These are phyloP conservation scores for Agriopis aurantiaria DNA, from an alignment of 2,888 invertebrate genomes.

Conservation along the genomic window DNA sequence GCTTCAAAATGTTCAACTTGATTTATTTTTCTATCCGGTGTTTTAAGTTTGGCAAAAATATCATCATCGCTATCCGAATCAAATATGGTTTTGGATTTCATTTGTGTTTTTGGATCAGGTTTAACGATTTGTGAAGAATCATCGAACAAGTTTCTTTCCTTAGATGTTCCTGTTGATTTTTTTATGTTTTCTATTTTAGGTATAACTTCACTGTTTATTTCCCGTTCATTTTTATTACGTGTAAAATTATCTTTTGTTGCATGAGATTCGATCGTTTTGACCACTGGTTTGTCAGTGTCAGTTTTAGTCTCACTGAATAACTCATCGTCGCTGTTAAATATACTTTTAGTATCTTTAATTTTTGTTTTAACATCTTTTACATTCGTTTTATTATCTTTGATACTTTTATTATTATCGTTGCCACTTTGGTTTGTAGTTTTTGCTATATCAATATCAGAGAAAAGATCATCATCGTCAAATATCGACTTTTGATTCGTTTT, in stretches of 20 bases:
- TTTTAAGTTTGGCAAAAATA: conserved; percentile 53
- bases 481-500: conserved; percentile 60
- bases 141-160: conserved; percentile 27
- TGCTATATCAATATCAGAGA: conserved; percentile 62
- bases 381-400: conserved; percentile 31
- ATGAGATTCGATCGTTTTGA: conserved; percentile 28
- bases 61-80: conserved; percentile 65
- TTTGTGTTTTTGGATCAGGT: conserved; percentile 13
- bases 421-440: conserved; percentile 34
- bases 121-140: conserved; percentile 25
- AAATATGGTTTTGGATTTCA: conserved; percentile 55
- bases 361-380: conserved; percentile 36
- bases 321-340: conserved; percentile 68
- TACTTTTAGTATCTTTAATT: conserved; percentile 47
- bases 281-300: conserved; percentile 37
- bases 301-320: conserved; percentile 55
- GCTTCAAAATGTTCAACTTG: conserved; percentile 10
- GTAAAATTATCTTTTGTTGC: conserved; percentile 15
- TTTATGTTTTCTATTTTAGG: conserved; percentile 10
- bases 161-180: conserved; percentile 20
- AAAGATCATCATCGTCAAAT: conserved; percentile 74
- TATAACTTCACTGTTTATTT: not conserved
- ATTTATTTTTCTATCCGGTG: conserved; percentile 22
- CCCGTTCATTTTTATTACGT: conserved; percentile 22
- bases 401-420: conserved; percentile 6